Conservation (phyloP, 2,113 vertebrate species). For the Cephalophus harveyi region DNA sequence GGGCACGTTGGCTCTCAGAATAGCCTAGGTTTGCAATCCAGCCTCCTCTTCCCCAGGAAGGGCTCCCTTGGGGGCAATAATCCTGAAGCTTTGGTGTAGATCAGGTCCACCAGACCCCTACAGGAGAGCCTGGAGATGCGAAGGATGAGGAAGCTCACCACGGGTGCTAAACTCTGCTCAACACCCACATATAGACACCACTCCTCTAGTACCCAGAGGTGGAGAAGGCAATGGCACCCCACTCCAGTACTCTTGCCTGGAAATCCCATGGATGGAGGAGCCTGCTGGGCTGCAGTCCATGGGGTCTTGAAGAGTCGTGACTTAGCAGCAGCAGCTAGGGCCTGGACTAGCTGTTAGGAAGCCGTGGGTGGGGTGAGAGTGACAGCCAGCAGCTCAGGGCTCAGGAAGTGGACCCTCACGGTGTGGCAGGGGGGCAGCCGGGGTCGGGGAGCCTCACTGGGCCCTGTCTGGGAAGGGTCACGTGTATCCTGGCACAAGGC, state of each 20-base stretch:
- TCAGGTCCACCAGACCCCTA: neutral
- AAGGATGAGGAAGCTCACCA: neutral
- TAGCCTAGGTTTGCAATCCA: fast-evolving
- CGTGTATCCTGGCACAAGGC: fast-evolving
- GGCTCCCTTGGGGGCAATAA: too few relatives aligned
- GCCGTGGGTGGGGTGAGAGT: neutral
- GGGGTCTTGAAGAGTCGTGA: too few relatives aligned
- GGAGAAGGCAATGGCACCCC: too few relatives aligned
- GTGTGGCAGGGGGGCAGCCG: fast-evolving
- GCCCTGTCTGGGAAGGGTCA: neutral
- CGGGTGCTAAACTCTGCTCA: neutral
- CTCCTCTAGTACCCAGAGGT: neutral
- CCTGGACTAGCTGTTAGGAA: neutral
- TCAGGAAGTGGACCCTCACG: neutral
- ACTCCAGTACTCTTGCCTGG: too few relatives aligned
- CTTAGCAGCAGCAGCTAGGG: neutral
- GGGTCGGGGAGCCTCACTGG: neutral
- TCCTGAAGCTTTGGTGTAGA: neutral
- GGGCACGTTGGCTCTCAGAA: neutral
- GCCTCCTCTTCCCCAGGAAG: too few relatives aligned
- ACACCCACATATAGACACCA: neutral
- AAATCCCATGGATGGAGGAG: too few relatives aligned
- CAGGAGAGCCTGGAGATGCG: neutral
- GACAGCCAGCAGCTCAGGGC: neutral
- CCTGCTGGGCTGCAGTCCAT: too few relatives aligned